A percentile compares a stretch with the other conserved stretches of the same genome.
Evolutionary conservation across 2,797 vertebrate genomes (phyloP).

Genomic region (Alouatta caraya): DNA sequence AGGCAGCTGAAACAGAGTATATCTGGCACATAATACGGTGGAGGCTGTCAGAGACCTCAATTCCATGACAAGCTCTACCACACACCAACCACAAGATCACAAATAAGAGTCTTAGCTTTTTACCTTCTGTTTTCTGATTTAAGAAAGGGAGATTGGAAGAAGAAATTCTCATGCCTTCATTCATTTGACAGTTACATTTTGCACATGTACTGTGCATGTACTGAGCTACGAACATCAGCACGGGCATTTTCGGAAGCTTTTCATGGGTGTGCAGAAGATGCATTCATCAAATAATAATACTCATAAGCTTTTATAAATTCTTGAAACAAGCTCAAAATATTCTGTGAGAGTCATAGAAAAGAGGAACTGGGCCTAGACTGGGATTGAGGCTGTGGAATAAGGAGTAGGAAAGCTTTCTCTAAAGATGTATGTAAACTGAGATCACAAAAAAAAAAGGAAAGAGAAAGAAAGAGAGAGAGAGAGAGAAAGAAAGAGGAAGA

Average conservation of each 20-base stretch:
- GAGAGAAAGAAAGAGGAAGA: too few species aligned
- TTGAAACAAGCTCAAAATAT: background rate
- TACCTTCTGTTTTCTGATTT: background rate
- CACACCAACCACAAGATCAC: accelerated
- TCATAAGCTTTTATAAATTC: background rate
- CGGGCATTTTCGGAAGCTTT: background rate
- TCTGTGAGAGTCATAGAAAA: background rate
- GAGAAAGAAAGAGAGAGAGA: too few species aligned
- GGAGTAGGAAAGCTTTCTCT: background rate
- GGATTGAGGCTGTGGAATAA: background rate
- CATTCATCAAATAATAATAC: background rate
- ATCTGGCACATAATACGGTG: background rate
- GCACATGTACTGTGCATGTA: background rate
- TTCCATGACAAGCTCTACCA: too few species aligned
- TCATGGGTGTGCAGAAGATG: background rate
- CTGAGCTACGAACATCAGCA: background rate
- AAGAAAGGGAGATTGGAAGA: background rate
- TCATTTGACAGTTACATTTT: background rate
- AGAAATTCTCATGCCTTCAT: background rate
- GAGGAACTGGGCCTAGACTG: accelerated
- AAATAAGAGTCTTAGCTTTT: background rate
- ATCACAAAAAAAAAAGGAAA: too few species aligned
- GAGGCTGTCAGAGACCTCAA: background rate
- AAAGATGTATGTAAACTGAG: background rate
- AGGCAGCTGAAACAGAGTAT: background rate